A percentile compares a stretch with the other conserved stretches of the same genome.
Evolutionary conservation across 2,797 vertebrate species (phyloP).

Genomic region (Malacoctenus gilli): DNA sequence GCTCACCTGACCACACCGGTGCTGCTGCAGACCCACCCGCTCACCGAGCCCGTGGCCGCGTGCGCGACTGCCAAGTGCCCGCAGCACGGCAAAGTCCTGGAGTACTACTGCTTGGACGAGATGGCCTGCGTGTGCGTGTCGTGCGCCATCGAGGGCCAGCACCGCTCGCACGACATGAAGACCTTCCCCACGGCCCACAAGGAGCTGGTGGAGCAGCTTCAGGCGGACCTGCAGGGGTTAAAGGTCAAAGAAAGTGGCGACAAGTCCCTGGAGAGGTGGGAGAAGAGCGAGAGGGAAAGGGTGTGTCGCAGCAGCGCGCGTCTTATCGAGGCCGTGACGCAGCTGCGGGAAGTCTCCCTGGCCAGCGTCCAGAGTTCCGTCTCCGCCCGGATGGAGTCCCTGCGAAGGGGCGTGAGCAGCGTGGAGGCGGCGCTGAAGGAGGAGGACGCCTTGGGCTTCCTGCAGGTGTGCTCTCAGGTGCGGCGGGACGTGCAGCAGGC

Average conservation of each 20-base stretch:
- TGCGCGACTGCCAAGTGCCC: constrained; percentile 54
- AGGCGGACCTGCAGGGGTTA: constrained; percentile 34
- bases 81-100: constrained; percentile 68
- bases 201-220: constrained; percentile 59
- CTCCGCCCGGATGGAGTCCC: constrained; percentile 55
- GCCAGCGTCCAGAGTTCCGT: constrained; percentile 62
- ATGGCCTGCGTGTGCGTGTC: constrained; percentile 66
- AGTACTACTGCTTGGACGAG: constrained; percentile 76
- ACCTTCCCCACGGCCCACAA: constrained; percentile 69
- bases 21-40: constrained; percentile 68
- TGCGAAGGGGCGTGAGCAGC: constrained; percentile 56
- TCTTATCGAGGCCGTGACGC: constrained; percentile 50
- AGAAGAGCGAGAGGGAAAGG: constrained; percentile 53
- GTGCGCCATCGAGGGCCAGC: constrained; percentile 72
- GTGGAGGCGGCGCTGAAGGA: constrained; percentile 53
- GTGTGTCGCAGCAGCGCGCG: constrained; percentile 25
- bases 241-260: constrained; percentile 14
- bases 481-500: constrained; percentile 65
- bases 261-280: constrained; percentile 59
- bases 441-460: constrained; percentile 68
- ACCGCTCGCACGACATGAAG: constrained; percentile 73
- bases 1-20: constrained; percentile 70
- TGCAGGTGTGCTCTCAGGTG: constrained; percentile 71
- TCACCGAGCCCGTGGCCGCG: constrained; percentile 64
- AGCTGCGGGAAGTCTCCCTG: constrained; percentile 47